These are phyloP conservation scores for Helicoverpa assulta DNA, from an alignment of 2,888 invertebrate species.

Conservation along the genomic window DNA sequence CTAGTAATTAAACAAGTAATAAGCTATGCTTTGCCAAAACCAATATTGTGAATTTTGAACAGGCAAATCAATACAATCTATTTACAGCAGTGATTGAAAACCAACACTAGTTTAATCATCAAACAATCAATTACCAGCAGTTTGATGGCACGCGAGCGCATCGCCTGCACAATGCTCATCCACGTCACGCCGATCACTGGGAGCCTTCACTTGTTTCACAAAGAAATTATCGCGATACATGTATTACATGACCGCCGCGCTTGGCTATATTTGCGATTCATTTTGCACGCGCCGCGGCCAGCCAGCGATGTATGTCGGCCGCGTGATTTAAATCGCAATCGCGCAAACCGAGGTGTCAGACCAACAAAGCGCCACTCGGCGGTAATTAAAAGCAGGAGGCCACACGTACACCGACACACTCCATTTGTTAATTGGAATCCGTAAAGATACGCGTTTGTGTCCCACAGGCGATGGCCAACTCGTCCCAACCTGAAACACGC, in stretches of 20 bases:
- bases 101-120: background rate
- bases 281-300: conserved; percentile 12
- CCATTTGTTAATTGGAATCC: conserved; percentile 75
- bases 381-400: conserved; percentile 66
- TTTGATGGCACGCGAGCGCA: background rate
- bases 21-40: background rate
- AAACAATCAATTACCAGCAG: background rate
- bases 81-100: background rate
- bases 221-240: conserved; percentile 5
- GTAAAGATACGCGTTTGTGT: conserved; percentile 60
- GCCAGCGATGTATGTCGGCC: conserved; percentile 45
- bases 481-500: background rate
- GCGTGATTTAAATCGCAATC: conserved; percentile 59
- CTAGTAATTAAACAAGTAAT: too few species aligned
- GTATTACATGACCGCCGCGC: conserved; percentile 17
- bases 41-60: background rate
- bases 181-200: conserved; percentile 24
- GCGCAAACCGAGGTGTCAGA: conserved; percentile 52
- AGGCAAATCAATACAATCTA: background rate
- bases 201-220: conserved; percentile 15
- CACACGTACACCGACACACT: conserved; percentile 55
- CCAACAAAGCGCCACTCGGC: conserved; percentile 58
- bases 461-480: conserved; percentile 4
- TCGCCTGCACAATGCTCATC: conserved; percentile 17
- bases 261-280: conserved; percentile 32